Evolutionary conservation across 1,140 invertebrate species (phyloP), one percentile per base, ranked within the genome.

Genomic region (Plodia interpunctella): DNA sequence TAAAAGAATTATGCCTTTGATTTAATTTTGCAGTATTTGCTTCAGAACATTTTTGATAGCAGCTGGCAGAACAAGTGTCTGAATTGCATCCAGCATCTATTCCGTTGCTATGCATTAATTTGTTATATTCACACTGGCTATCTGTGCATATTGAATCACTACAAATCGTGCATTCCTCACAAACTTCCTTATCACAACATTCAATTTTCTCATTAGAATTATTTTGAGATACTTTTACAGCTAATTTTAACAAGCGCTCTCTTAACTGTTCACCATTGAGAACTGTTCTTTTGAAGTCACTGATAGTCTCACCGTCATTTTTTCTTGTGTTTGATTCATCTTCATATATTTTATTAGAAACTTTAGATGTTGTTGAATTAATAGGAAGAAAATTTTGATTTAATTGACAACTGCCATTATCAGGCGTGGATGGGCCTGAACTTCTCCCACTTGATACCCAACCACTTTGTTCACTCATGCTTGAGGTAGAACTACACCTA

Each of bases 381-480:
- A 38, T 65, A 11, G 79, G 68, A 55, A 68, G 30, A 63, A 72
- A 81, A 62, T 80, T 87, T 74, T 86, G 82, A 60, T 86, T 88
- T 80, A 89, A 81, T 84, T 88, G 85, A 78, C 83, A 77, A 69
- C 81, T 88, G 25, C 76, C 82, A 71, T 87, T 91, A 66, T 92
- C 91, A 3, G 92, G 91, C 55, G 91, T 90, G 49, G 90, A 92
- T 56, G 88, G 91, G 32, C 80, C 91, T 38, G 90, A 94, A 80
- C 90, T 94, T 64, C 90, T 92, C 68, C 84, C 92, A 84, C 94
- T 94, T 52, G 94, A 94, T 1, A 95, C 94, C 94, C 94, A 95
- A 0, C 94, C 94, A 66, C 94, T 95, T 80, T 94, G 94, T 82
- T 95, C 94, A 66, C 94, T 94, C 20, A 94, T 86, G 57, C 94